Evolutionary conservation across 2,113 vertebrate species (phyloP).

Genomic region (Paedocypris sp.): DNA sequence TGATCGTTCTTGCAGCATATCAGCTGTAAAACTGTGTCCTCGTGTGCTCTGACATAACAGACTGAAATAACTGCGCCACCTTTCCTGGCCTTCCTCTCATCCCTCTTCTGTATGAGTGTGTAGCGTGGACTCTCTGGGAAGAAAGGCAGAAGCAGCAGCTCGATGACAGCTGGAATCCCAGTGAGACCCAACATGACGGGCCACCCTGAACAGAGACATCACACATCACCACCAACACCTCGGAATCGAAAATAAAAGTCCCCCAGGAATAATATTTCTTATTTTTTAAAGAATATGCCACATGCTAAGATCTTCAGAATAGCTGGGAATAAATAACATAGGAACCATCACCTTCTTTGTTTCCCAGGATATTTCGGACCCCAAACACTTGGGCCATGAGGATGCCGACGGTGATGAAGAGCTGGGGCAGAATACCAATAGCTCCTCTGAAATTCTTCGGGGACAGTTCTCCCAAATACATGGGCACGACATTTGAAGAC

Average conservation of each 20-base stretch:
- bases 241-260: too few species aligned
- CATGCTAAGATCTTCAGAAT: neutral
- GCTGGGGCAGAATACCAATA: slow-evolving; percentile 72
- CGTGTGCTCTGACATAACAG: neutral
- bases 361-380: slow-evolving; percentile 68
- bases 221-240: neutral
- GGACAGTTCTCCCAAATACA: slow-evolving; percentile 90
- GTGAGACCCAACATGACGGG: slow-evolving; percentile 76
- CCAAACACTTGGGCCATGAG: slow-evolving; percentile 80
- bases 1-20: neutral
- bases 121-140: slow-evolving; percentile 87
- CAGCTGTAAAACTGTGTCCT: neutral
- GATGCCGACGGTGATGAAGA: slow-evolving; percentile 88
- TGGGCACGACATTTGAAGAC: slow-evolving; percentile 88
- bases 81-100: slow-evolving; percentile 55
- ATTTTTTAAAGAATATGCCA: too few species aligned
- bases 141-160: slow-evolving; percentile 74
- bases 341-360: slow-evolving; percentile 50
- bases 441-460: slow-evolving; percentile 85
- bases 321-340: neutral
- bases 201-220: slow-evolving; percentile 66
- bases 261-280: too few species aligned
- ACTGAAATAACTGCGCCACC: slow-evolving; percentile 50
- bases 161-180: slow-evolving; percentile 66
- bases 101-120: slow-evolving; percentile 72